These are phyloP conservation scores for Neuroterus valhalla DNA, from an alignment of 1,140 invertebrate species.

Conservation along the genomic window DNA sequence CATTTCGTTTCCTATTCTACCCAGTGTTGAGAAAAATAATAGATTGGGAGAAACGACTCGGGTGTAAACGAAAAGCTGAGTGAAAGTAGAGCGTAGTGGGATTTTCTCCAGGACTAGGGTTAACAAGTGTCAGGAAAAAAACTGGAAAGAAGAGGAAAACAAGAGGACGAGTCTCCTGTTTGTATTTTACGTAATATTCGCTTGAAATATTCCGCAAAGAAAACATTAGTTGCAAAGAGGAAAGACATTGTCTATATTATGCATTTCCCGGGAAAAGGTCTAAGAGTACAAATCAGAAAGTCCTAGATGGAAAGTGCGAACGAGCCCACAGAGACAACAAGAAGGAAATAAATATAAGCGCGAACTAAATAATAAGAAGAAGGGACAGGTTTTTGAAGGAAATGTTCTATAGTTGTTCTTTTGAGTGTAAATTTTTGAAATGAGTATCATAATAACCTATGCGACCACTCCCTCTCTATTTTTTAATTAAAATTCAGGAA, in stretches of 20 bases:
- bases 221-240: neutral
- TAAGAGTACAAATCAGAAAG: neutral
- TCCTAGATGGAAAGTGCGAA: neutral
- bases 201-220: constrained; percentile 7
- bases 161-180: neutral
- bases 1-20: too few species aligned
- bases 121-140: neutral
- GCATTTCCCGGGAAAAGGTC: neutral
- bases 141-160: neutral
- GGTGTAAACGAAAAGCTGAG: neutral
- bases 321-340: too few species aligned
- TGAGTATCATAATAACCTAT: too few species aligned
- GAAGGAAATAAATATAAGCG: too few species aligned
- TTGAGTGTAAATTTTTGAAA: too few species aligned
- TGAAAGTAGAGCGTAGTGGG: neutral
- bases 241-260: neutral
- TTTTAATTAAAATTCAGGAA: too few species aligned
- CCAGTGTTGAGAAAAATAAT: too few species aligned
- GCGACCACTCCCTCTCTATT: too few species aligned
- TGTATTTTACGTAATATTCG: constrained; percentile 3
- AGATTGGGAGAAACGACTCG: too few species aligned
- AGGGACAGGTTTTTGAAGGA: too few species aligned
- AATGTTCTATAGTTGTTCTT: too few species aligned
- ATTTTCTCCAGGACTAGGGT: neutral
- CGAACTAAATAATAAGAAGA: too few species aligned